These are phyloP conservation scores for Gavia stellata DNA, from an alignment of 2,113 vertebrate species.

Conservation along the genomic window DNA sequence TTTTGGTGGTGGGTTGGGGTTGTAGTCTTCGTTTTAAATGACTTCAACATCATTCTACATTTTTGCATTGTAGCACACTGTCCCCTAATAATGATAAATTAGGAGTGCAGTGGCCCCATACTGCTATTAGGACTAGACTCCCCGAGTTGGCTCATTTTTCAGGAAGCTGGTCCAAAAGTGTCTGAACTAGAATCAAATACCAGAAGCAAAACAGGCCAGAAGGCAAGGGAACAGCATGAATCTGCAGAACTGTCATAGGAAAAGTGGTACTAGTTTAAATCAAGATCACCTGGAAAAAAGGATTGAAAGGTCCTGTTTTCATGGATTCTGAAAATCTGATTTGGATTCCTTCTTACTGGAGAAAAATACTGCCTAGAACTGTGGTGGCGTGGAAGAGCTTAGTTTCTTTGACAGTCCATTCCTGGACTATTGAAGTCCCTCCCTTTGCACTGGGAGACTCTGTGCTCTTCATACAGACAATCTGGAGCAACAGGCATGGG, in stretches of 20 bases:
- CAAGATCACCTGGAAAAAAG: background rate
- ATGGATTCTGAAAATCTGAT: background rate
- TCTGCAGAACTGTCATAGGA: background rate
- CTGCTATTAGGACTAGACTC: background rate
- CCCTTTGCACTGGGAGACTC: background rate
- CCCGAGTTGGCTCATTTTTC: background rate
- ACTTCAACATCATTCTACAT: accelerated
- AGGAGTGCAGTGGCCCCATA: background rate
- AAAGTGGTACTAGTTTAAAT: background rate
- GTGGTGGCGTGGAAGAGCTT: background rate
- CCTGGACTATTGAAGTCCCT: background rate
- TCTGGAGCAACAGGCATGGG: background rate
- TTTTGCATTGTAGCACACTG: background rate
- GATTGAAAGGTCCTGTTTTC: accelerated
- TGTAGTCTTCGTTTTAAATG: background rate
- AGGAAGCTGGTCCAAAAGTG: background rate
- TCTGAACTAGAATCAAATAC: background rate
- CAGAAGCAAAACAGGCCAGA: background rate
- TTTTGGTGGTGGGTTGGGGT: background rate
- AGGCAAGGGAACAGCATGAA: background rate
- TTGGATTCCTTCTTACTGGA: background rate
- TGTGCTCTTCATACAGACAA: background rate
- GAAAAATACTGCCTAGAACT: background rate
- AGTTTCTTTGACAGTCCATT: accelerated
- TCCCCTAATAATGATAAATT: accelerated